Evolutionary conservation across 2,888 invertebrate genomes (phyloP), one percentile per base, ranked within the genome.

Genomic region (Lithophane ornitopus): DNA sequence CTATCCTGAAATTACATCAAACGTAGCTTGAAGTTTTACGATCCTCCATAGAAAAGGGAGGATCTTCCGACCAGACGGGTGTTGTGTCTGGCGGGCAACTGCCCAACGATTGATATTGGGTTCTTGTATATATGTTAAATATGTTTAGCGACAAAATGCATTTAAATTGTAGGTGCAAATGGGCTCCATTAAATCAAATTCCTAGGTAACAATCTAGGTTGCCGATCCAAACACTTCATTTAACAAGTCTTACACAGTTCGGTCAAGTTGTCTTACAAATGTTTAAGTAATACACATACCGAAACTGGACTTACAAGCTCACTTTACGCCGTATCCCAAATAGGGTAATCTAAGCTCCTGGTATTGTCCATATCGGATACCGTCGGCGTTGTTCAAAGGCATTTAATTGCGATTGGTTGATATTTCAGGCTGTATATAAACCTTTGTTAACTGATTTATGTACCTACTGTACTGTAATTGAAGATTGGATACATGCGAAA

Each of bases 311-410:
- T 14, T 12, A 62, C 52, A 22, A 68, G 44, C 63, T 63, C 9
- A 26, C 49, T 67, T 58, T 3, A n/a, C 62, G 44, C 41, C 22
- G 14, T 1, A 1, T 11, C 34, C 82, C 67, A 68, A 62, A 63
- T 81, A 79, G 19, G 76, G 78, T 58, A 52, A 75, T 76, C 82
- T 79, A 63, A 79, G 76, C 49, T 56, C 44, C 59, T 56, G 56
- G 69, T 70, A 49, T 44, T 28, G 34, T 65, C 82, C 69, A 66
- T 82, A 80, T 56, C n/a, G 66, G 78, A 61, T 9, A 56, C 26
- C 3, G 82, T 14, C 78, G 82, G 78, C 52, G 11, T 8, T 8
- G 34, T 63, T 63, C 67, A 79, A 79, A 79, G 52, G 0, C 22
- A 41, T 9, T 14, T 80, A 59, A 49, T 54, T 81, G 39, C 41